Base-by-base conservation (phyloP, 2,888 invertebrate genomes). In the Labia minor region DNA sequence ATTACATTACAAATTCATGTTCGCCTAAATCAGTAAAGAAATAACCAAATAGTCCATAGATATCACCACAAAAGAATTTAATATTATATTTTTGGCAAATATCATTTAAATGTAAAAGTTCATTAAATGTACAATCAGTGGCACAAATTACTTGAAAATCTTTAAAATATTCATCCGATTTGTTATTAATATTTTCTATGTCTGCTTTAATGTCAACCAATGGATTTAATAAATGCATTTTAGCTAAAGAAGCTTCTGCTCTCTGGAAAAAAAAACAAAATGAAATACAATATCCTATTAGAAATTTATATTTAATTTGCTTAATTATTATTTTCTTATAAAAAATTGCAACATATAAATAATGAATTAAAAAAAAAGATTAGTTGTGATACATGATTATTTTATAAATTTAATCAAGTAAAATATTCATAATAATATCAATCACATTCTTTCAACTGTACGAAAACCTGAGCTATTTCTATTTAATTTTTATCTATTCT, bases 1-100 rank as follows among this genome's bases (percentile, higher is more conserved):
- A n/a, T 80, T 80, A 91, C 91, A 88, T 88, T 64, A 84, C 85
- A 78, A 84, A 93, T 72, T 88, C 85, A 74, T 95, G 94, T 66
- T 86, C 85, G 63, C 89, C 86, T 63, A 97, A 84, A 80, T 98
- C 96, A 14, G 90, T 85, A 76, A 96, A 93, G 75, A 89, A 87
- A 77, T 87, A 97, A 0, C 96, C 97, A 78, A 90, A 90, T 80
- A 88, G 89, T 62, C 98, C 98, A 87, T 90, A 94, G 11, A 95
- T 92, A 78, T 95, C 93, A 0, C 92, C 92, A 72, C 89, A 88
- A 72, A 94, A 89, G 75, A 97, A 93, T 74, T 92, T 90, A 19
- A 91, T 84, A 62, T 85, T 85, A 65, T 84, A 82, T 66, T 86
- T 82, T 11, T 89, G 83, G 74, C 93, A 93, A 62, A 86, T 83